Base-by-base conservation (phyloP, 2,797 vertebrate species). In the Sebastes jordani region DNA sequence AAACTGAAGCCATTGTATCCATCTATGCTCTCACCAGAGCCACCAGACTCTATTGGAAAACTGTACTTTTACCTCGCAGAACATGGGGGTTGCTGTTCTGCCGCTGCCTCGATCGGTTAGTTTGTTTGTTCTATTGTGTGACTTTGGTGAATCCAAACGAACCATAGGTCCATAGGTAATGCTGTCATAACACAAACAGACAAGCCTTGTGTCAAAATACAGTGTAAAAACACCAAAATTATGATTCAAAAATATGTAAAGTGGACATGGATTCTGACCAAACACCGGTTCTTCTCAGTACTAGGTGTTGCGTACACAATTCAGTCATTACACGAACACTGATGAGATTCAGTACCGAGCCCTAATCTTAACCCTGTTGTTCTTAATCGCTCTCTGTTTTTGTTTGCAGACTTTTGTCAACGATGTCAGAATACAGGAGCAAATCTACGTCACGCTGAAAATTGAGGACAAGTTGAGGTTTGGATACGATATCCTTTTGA, bases 401-500 rank as follows among this genome's bases (percentile, higher is more conserved):
- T 92, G 55, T 90, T 84, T 93, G 5, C 93, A 99, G 98, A 99
- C 98, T 0, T 99, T 99, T 92, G 97, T 99, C 89, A 99, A 99
- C 77, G 98, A 99, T 81, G 94, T 97, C 76, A 96, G 98, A 83
- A 97, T 99, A 91, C 98, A 97, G 87, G 98, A 99, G 87, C 98
- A 99, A 90, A 97, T 96, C 55, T 99, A 99, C 7, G 97, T 98
- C 88, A 99, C 97, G 0, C 93, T 99, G 93, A 98, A 98, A 92
- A 96, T 96, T 70, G 97, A 97, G 76, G 98, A 99, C 95, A 99
- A 98, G 88, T 77, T 99, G 90, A 96, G 98, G 96, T 99, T 99
- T 94, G 98, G 98, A 90, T 99, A 99, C 91, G 98, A 99, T 99
- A 99, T 99, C 98, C 98, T 99, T 49, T 98, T 92, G 27, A 79